Evolutionary conservation across 2,113 vertebrate species (phyloP), one percentile per base, ranked within the genome.

Genomic region (Takifugu flavidus): DNA sequence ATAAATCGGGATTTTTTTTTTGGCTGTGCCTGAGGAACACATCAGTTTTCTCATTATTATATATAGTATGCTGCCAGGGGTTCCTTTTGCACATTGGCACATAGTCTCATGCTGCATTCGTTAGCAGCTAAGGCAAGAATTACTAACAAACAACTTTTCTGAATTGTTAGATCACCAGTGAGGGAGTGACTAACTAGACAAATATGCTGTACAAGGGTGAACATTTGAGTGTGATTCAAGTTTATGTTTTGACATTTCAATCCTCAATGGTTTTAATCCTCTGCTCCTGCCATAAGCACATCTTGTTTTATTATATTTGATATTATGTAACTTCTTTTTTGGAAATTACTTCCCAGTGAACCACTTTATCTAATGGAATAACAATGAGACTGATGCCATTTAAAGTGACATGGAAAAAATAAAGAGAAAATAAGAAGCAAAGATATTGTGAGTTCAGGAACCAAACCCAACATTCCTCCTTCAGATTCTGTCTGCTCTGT

Each of bases 151-250:
- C 44, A 14, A 78, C 72, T 78, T 79, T 69, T 65, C 56, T 71
- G 5, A 42, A 25, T 39, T 53, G 52, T 28, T 67, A 45, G 62
- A 59, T 13, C 15, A 13, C 29, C 20, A 34, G 52, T 57, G 25
- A 34, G 58, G 51, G 56, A 63, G 45, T 80, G 56, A 73, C 34
- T 64, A 74, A 72, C 49, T 13, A 65, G 57, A 63, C 60, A 57
- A 70, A 45, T 31, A 70, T 76, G 20, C 20, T 31, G 57, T 20
- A 0, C 31, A 50, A 47, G 44, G 54, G 20, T 54, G 54, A 62
- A 54, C 50, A 25, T 69, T 59, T 27, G 29, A 80, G 54, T 46
- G 39, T 15, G 52, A 71, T 26, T 61, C 51, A 25, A 3, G 28
- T 67, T 70, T 55, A 51, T 14, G 71, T 63, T 45, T 50, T 65